Base-by-base conservation (phyloP, 2,888 invertebrate genomes). In the Beris chalybata region DNA sequence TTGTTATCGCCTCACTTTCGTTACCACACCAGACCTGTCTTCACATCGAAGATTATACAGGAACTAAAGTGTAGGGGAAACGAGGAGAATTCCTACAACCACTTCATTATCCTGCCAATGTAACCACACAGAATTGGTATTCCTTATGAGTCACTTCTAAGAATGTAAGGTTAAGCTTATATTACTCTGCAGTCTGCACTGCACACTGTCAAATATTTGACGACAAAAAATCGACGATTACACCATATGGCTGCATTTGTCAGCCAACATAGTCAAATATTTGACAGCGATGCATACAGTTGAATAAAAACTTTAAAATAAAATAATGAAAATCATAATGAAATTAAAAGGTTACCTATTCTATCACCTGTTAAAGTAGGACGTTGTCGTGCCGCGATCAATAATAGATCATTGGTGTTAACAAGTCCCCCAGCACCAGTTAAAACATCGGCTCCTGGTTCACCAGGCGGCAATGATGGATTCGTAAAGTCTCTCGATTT, bases 401-500 rank as follows among this genome's bases (percentile, higher is more conserved):
- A 71, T 5, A 86, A 78, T 71, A 85, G 78, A 78, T 85, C 85
- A 72, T 85, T 82, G 56, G 85, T 82, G 66, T 84, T 84, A 66
- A 84, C 83, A 67, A 84, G 76, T 56, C 84, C 83, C 70, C 84
- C 82, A 66, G 84, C 81, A 72, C 83, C 81, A 67, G 85, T 83
- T 76, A 86, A 79, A 68, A 85, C 82, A 75, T 86, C 88, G 72
- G 85, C 83, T 69, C 85, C 85, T 43, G 86, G 84, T 74, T 98
- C 97, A 61, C 98, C 98, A 64, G 95, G 93, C 5, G 98, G 98
- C 79, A 99, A 87, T 79, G 91, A 92, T 63, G 98, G 98, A 83
- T 99, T 98, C 75, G 98, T 99, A 86, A 97, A 99, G 85, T 99
- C 99, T 70, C 98, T 87, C 70, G 96, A 97, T 85, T 99, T 99